phyloP scores from a whole-genome alignment of 2,888 invertebrate genomes.

The Andrena bicolor region DNA sequence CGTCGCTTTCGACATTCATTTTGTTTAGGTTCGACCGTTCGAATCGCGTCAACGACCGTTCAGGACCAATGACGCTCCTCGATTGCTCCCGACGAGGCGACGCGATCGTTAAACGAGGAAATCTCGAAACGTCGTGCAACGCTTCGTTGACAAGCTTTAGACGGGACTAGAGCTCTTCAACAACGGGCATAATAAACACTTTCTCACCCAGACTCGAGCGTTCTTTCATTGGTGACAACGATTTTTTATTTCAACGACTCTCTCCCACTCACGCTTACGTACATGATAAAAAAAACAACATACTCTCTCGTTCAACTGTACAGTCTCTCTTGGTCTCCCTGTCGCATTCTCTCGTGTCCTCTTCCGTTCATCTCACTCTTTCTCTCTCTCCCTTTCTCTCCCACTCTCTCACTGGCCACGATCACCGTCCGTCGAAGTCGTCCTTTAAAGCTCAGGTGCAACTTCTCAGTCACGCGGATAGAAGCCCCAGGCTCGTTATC shows the following conservation, averaged over 20 bases:
- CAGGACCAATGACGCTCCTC: conserved; percentile 34
- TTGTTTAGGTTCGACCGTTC: conserved; percentile 17
- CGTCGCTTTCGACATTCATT: conserved; percentile 20
- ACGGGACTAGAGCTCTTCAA: conserved; percentile 47
- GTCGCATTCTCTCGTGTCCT: conserved; percentile 51
- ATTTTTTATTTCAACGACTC: conserved; percentile 52
- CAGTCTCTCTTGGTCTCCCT: conserved; percentile 58
- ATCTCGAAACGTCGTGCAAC: conserved; percentile 43
- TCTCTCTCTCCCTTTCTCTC: conserved; percentile 34
- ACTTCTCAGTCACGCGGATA: conserved; percentile 72
- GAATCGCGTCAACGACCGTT: conserved; percentile 30
- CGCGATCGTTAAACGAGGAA: conserved; percentile 38
- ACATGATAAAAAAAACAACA: conserved; percentile 36
- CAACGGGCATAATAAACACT: conserved; percentile 47
- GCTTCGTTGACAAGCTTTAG: conserved; percentile 55
- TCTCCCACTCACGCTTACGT: conserved; percentile 44
- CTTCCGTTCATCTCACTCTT: conserved; percentile 42
- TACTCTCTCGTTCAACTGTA: conserved; percentile 54
- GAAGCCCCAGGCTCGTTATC: conserved; percentile 69
- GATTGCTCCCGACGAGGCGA: conserved; percentile 34
- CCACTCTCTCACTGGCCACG: conserved; percentile 58
- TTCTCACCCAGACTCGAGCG: conserved; percentile 31
- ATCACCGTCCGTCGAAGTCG: conserved; percentile 69
- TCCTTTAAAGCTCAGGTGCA: conserved; percentile 62
- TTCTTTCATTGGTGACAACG: conserved; percentile 35